Evolutionary conservation across 2,888 invertebrate genomes (phyloP).

Genomic region (Papilio elwesi): DNA sequence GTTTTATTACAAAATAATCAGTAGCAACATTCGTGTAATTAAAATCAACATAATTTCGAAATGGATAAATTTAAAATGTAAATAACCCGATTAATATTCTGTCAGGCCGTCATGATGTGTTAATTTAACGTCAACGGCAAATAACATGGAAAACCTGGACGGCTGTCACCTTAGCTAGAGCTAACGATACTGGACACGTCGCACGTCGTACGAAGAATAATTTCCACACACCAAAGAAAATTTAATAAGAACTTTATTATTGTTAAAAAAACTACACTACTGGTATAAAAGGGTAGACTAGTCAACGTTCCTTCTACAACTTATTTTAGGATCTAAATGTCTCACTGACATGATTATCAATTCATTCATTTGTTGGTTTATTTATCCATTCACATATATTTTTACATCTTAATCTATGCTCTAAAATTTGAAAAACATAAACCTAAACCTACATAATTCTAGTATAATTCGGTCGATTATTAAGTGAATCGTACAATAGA

Average conservation of each 20-base stretch:
- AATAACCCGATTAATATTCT: conserved; percentile 39
- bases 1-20: background rate
- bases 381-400: too few species aligned
- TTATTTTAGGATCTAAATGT: too few species aligned
- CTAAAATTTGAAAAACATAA: too few species aligned
- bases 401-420: too few species aligned
- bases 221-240: conserved; percentile 8
- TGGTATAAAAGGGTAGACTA: too few species aligned
- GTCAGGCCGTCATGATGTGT: conserved; percentile 23
- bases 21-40: background rate
- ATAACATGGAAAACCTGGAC: conserved; percentile 28
- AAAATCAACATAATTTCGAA: conserved; percentile 1
- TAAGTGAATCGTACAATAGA: too few species aligned
- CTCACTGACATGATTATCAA: too few species aligned
- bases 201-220: conserved; percentile 28
- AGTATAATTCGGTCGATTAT: too few species aligned
- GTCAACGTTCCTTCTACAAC: too few species aligned
- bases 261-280: background rate
- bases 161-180: conserved; percentile 14
- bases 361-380: too few species aligned
- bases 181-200: too few species aligned
- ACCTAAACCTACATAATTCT: too few species aligned
- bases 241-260: background rate
- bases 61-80: conserved; percentile 27
- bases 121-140: conserved; percentile 15